These are phyloP conservation scores for Pholis gunnellus DNA, from an alignment of 2,113 vertebrate species.

Conservation along the genomic window DNA sequence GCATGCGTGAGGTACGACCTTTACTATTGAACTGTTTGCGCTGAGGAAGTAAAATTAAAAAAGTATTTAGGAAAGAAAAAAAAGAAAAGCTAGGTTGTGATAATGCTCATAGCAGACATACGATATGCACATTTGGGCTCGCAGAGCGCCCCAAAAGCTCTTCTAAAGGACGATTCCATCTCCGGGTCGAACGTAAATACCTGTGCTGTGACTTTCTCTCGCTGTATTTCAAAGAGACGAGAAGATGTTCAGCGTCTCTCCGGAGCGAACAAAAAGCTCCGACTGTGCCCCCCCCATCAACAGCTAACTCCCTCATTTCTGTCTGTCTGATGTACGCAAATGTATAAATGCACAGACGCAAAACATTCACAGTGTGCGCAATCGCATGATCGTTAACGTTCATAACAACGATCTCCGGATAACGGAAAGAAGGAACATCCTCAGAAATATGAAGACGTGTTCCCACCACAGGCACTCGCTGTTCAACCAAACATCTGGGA, in stretches of 20 bases:
- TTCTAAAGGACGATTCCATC: conserved; percentile 41
- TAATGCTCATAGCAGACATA: conserved; percentile 50
- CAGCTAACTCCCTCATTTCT: conserved; percentile 23
- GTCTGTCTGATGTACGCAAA: conserved; percentile 28
- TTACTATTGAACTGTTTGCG: conserved; percentile 35
- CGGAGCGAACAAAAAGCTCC: conserved; percentile 17
- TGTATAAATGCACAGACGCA: conserved; percentile 25
- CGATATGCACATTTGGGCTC: conserved; percentile 34
- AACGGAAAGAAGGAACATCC: conserved; percentile 37
- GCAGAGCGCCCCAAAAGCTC: conserved; percentile 23
- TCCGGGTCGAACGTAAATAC: conserved; percentile 41
- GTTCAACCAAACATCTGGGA: conserved; percentile 28
- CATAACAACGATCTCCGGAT: conserved; percentile 37
- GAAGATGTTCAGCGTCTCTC: conserved; percentile 1
- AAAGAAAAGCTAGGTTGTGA: conserved; percentile 23
- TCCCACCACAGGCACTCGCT: conserved; percentile 54
- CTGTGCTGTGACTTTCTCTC: conserved; percentile 46
- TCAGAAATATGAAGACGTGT: conserved; percentile 56
- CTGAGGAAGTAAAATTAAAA: conserved; percentile 33
- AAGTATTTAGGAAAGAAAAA: not conserved
- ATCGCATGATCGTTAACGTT: not conserved
- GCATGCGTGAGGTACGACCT: conserved; percentile 62
- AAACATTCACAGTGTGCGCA: conserved; percentile 62
- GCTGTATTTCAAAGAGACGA: conserved; percentile 46
- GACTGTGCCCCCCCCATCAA: not conserved